Base-by-base conservation (phyloP, 2,888 invertebrate species). In the Ganaspis brasiliensis region DNA sequence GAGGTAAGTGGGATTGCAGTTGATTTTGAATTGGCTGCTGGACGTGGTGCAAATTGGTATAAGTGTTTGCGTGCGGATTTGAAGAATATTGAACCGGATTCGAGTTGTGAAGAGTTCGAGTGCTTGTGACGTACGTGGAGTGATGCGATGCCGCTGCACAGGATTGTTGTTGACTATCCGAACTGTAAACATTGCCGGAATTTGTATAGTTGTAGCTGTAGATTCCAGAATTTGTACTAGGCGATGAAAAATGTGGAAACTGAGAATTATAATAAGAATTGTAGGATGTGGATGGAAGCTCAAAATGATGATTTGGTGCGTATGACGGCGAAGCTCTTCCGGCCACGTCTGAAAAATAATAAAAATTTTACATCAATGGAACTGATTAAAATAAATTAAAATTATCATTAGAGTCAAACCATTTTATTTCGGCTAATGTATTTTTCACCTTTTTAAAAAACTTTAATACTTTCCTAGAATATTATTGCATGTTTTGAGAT, bases 141-240 rank as follows among this genome's bases (percentile, higher is more conserved):
- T 83, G 88, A 73, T 89, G 89, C 2, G 87, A 85, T 3, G 86
- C 49, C 0, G 82, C 73, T 1, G 81, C 83, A 26, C 86, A 87
- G 8, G 81, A 74, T 49, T 85, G 87, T 14, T 81, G 71, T 12
- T 84, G 82, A 16, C 72, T 75, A 1, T 86, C 85, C 8, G 83
- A 79, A 1, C 75, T 74, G 10, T 87, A 88, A 8, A 82, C 82
- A 21, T 79, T 83, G 24, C 85, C 82, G 2, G 89, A 83, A 76
- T 87, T 89, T n/a, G 88, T 87, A 73, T 90, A 90, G 80, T 90
- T 90, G 61, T 89, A 91, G 74, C 87, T 90, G 76, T 89, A 91
- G 79, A 85, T 84, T 76, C 87, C 82, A 40, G 88, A 81, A 77
- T 87, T 90, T 16, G 86, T 82, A 76, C 85, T 88, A 3, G 90